Evolutionary conservation across 2,888 invertebrate genomes (phyloP).

Genomic region (Ochlodes sylvanus): DNA sequence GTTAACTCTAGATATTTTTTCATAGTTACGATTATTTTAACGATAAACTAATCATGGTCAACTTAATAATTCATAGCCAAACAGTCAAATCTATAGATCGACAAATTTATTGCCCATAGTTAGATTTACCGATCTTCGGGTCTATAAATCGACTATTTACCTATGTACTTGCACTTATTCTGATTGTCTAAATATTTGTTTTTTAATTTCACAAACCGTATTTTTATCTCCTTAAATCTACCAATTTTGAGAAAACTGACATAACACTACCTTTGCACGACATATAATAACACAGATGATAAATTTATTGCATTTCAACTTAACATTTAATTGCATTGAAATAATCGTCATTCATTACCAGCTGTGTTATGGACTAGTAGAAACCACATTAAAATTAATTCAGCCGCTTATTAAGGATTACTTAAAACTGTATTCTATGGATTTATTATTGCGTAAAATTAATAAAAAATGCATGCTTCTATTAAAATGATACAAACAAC

Average conservation of each 20-base stretch:
- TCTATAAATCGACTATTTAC: too few relatives aligned
- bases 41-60: too few relatives aligned
- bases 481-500: conserved; percentile 36
- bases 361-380: conserved; percentile 50
- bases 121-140: too few relatives aligned
- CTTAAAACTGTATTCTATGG: conserved; percentile 3
- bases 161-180: too few relatives aligned
- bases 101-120: too few relatives aligned
- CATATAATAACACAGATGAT: conserved; percentile 30
- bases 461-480: conserved; percentile 46
- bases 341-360: conserved; percentile 30
- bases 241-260: background rate
- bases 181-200: too few relatives aligned
- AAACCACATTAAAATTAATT: conserved; percentile 43
- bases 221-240: background rate
- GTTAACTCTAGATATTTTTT: too few relatives aligned
- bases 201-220: too few relatives aligned
- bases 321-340: conserved; percentile 33
- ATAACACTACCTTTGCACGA: background rate
- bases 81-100: too few relatives aligned
- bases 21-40: too few relatives aligned
- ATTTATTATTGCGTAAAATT: conserved; percentile 42
- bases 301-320: conserved; percentile 16
- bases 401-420: conserved; percentile 7
- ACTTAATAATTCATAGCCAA: too few relatives aligned